Base-by-base conservation (phyloP, 2,797 vertebrate species). In the Gobio occitaniae region DNA sequence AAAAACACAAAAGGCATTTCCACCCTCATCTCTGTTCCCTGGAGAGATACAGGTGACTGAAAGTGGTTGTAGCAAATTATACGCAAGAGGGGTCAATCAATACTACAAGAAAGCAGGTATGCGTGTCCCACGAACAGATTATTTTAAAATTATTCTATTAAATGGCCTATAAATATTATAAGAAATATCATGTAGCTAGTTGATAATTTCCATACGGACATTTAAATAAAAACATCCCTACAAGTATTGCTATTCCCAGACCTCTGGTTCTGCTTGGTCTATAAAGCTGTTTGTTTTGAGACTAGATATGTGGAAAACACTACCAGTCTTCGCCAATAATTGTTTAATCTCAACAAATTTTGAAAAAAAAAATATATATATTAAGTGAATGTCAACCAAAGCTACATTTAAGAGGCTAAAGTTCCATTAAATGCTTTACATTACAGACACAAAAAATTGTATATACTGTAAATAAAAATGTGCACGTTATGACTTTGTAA, bases 1-100 rank as follows among this genome's bases (percentile, higher is more conserved):
- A 56, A 25, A 79, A 56, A 84, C 82, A 66, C 78, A 82, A 81
- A 85, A 81, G 38, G 70, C 19, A 48, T 19, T 79, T 65, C 32
- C 9, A 11, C 9, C 38, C 41, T 50, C 19, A 19, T 76, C 52
- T 52, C 72, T 79, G 32, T 74, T 84, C 16, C n/a, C 44, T 52
- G 59, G 50, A 80, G 86, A 61, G 41, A 76, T 78, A 71, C 21
- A 61, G 59, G 1, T 71, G 47, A 78, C 74, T 82, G 19, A 81
- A 78, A 52, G 21, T 19, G 21, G 48, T 44, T 84, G 21, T 47
- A 74, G n/a, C 38, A 71, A 59, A 56, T 77, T 65, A 66, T 41
- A 38, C 47, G 29, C 61, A 79, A 59, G 36, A 82, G 41, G 61
- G 82, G 38, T 59, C 52, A 75, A 52, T 72, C 56, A 66, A 65